These are phyloP conservation scores for Neoascia interrupta DNA, from an alignment of 2,888 invertebrate species.

Conservation along the genomic window DNA sequence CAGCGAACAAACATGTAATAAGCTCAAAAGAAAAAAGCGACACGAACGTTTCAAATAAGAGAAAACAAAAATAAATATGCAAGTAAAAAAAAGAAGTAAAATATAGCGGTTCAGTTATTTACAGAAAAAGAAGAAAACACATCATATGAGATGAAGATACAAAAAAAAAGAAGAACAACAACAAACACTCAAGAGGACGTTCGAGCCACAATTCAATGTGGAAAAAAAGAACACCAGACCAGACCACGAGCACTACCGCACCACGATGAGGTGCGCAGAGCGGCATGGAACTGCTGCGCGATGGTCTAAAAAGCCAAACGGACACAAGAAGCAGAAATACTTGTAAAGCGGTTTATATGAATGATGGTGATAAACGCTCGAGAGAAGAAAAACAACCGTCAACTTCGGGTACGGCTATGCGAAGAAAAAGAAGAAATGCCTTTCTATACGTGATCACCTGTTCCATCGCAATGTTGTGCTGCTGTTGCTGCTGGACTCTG, in stretches of 20 bases:
- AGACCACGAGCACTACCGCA: neutral
- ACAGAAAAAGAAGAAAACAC: conserved; percentile 50
- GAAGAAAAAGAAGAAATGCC: conserved; percentile 62
- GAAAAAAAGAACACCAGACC: conserved; percentile 25
- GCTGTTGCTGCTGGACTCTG: conserved; percentile 32
- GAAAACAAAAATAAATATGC: conserved; percentile 68
- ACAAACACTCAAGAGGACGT: conserved; percentile 63
- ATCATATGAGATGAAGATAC: conserved; percentile 60
- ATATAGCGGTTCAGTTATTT: conserved; percentile 70
- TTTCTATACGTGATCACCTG: conserved; percentile 69
- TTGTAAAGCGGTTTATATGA: conserved; percentile 68
- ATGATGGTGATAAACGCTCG: conserved; percentile 67
- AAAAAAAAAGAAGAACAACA: conserved; percentile 55
- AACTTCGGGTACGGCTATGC: conserved; percentile 27
- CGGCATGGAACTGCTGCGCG: neutral
- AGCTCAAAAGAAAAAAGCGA: conserved; percentile 61
- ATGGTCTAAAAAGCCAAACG: conserved; percentile 66
- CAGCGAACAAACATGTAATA: conserved; percentile 69
- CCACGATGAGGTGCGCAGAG: neutral
- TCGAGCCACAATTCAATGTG: conserved; percentile 55
- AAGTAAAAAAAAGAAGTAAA: conserved; percentile 59
- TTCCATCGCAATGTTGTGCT: conserved; percentile 55
- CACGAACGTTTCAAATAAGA: conserved; percentile 60
- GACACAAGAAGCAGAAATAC: conserved; percentile 67
- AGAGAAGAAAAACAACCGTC: conserved; percentile 53